Conservation (phyloP, 2,888 invertebrate genomes). For the Lobophora halterata region DNA sequence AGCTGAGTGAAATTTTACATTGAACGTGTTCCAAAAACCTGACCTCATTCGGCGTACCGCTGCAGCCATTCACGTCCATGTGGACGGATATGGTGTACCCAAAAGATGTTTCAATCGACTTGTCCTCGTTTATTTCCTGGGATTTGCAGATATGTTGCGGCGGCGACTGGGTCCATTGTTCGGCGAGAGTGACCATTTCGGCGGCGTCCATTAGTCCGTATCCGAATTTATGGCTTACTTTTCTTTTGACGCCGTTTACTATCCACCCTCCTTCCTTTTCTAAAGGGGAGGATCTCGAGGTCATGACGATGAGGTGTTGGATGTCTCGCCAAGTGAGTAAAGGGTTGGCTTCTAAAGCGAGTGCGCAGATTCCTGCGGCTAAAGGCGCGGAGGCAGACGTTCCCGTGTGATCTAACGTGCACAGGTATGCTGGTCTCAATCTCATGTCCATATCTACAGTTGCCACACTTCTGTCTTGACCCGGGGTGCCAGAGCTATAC, state of each 20-base stretch:
- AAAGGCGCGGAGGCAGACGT: slow-evolving; percentile 97
- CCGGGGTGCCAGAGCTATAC: slow-evolving; percentile 97
- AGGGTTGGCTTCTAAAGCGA: slow-evolving; percentile 96
- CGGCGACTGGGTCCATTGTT: slow-evolving; percentile 96
- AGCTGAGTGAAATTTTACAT: slow-evolving; percentile 94
- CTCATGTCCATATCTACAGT: slow-evolving; percentile 95
- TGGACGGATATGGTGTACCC: slow-evolving; percentile 89
- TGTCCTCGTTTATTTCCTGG: slow-evolving; percentile 91
- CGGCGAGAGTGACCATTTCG: slow-evolving; percentile 94
- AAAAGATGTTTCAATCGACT: slow-evolving; percentile 87
- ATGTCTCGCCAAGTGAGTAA: slow-evolving; percentile 97
- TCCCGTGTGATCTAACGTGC: slow-evolving; percentile 94
- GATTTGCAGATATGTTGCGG: slow-evolving; percentile 98
- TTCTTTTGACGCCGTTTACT: slow-evolving; percentile 94
- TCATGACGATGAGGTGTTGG: slow-evolving; percentile 96
- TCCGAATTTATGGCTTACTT: slow-evolving; percentile 98
- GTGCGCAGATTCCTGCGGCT: slow-evolving; percentile 96
- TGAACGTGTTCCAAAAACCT: slow-evolving; percentile 98
- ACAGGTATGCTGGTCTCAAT: slow-evolving; percentile 91
- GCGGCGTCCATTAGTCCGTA: slow-evolving; percentile 99
- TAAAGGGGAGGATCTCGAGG: slow-evolving; percentile 92
- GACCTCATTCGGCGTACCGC: slow-evolving; percentile 92
- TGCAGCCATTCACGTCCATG: slow-evolving; percentile 95
- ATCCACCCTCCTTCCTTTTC: slow-evolving; percentile 97
- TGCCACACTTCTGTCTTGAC: slow-evolving; percentile 93